Conservation (phyloP, 1,140 invertebrate genomes). For the Papilio dardanus region DNA sequence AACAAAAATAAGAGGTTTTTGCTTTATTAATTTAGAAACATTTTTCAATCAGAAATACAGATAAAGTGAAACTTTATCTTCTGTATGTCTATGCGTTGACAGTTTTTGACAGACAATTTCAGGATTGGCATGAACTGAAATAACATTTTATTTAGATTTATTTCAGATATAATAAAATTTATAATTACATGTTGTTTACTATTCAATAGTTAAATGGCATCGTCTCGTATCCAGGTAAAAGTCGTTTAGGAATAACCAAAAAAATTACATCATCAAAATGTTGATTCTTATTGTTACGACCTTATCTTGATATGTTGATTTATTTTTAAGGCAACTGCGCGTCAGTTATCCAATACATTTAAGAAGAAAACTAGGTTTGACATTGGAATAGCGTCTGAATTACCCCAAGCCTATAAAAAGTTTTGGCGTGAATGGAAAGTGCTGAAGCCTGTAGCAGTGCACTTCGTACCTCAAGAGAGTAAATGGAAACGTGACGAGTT, state of each 20-base stretch:
- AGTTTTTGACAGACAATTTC: neutral
- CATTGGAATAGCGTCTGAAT: constrained; percentile 84
- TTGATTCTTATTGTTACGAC: constrained; percentile 39
- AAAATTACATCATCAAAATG: constrained; percentile 32
- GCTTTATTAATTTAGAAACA: no score
- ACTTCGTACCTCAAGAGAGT: constrained; percentile 90
- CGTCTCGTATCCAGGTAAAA: constrained; percentile 72
- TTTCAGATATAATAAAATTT: constrained; percentile 19
- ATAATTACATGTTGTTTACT: constrained; percentile 41
- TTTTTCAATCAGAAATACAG: no score
- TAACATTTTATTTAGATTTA: neutral
- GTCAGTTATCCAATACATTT: constrained; percentile 71
- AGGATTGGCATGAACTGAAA: constrained; percentile 22
- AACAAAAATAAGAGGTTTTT: neutral
- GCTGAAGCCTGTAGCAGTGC: constrained; percentile 89
- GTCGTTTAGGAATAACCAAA: constrained; percentile 5
- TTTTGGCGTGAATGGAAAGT: constrained; percentile 94
- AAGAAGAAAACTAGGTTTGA: constrained; percentile 83
- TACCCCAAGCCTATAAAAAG: constrained; percentile 94
- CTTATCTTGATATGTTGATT: constrained; percentile 45
- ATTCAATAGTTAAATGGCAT: constrained; percentile 66
- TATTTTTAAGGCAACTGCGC: constrained; percentile 67
- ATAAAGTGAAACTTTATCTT: neutral
- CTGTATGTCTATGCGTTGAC: neutral
- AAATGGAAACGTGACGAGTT: constrained; percentile 89